Evolutionary conservation across 2,797 vertebrate genomes (phyloP).

Genomic region (Kryptopterus vitreolus): DNA sequence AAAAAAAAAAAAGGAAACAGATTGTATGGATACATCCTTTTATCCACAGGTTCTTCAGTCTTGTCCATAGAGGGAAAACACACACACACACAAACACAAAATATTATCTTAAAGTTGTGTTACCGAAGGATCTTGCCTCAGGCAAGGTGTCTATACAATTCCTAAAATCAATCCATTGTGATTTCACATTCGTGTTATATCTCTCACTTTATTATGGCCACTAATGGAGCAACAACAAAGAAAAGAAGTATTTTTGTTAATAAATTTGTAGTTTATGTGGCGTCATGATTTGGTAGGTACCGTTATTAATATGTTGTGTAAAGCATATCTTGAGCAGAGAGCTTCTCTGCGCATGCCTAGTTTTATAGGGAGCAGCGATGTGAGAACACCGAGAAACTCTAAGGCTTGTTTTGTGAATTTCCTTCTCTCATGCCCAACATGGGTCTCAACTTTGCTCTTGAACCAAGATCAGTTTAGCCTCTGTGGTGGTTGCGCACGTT

Average conservation of each 20-base stretch:
- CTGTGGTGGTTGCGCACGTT: neutral
- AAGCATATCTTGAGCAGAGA: neutral
- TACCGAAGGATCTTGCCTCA: neutral
- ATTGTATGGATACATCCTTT: neutral
- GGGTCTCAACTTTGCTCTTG: neutral
- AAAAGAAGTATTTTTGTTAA: neutral
- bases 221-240: neutral
- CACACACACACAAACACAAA: neutral
- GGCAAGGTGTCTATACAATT: neutral
- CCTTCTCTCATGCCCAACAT: neutral
- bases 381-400: neutral
- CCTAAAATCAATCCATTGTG: neutral
- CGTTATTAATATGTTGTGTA: neutral
- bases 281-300: too few species aligned
- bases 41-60: neutral
- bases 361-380: neutral
- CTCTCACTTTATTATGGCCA: neutral
- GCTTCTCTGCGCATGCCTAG: neutral
- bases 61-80: neutral
- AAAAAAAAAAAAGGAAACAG: neutral
- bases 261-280: too few species aligned
- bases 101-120: conserved; percentile 8
- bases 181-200: neutral
- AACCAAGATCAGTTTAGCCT: neutral
- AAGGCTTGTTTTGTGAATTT: neutral